These are phyloP conservation scores for Chironomus riparius DNA, from an alignment of 2,888 invertebrate genomes.

Conservation along the genomic window DNA sequence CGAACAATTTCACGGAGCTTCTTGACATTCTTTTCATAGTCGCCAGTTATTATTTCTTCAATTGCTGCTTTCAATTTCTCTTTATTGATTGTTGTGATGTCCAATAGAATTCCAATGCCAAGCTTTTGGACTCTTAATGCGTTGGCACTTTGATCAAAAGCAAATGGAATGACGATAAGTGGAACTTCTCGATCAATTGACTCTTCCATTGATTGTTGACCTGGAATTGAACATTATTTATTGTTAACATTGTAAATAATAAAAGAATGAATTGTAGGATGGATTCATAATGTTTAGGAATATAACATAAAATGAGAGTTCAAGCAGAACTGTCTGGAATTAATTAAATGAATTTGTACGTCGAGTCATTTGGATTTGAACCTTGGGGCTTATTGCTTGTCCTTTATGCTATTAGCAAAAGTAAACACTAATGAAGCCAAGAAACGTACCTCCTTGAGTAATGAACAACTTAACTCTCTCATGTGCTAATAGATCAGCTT, in stretches of 20 bases:
- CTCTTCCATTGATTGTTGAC: constrained; percentile 43
- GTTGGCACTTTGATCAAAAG: constrained; percentile 41
- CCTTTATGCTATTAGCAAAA: too few relatives aligned
- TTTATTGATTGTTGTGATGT: background rate
- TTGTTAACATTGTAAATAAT: too few relatives aligned
- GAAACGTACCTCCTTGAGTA: constrained; percentile 39
- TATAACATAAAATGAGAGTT: too few relatives aligned
- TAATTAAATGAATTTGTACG: too few relatives aligned
- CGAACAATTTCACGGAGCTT: background rate
- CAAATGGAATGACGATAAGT: constrained; percentile 41
- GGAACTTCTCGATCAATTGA: constrained; percentile 41
- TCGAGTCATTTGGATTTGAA: too few relatives aligned
- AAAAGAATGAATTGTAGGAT: too few relatives aligned
- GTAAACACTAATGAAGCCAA: too few relatives aligned
- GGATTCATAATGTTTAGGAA: too few relatives aligned
- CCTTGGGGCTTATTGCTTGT: too few relatives aligned
- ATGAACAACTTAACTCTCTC: constrained; percentile 44
- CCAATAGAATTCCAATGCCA: constrained; percentile 31
- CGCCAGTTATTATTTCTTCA: background rate
- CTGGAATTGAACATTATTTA: too few relatives aligned
- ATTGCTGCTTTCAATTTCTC: background rate
- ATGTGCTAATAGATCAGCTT: constrained; percentile 34
- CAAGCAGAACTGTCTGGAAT: too few relatives aligned
- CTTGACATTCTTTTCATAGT: background rate
- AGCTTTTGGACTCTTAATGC: constrained; percentile 30